phyloP scores from a whole-genome alignment of 2,888 invertebrate genomes.

The Macrophya annulata region DNA sequence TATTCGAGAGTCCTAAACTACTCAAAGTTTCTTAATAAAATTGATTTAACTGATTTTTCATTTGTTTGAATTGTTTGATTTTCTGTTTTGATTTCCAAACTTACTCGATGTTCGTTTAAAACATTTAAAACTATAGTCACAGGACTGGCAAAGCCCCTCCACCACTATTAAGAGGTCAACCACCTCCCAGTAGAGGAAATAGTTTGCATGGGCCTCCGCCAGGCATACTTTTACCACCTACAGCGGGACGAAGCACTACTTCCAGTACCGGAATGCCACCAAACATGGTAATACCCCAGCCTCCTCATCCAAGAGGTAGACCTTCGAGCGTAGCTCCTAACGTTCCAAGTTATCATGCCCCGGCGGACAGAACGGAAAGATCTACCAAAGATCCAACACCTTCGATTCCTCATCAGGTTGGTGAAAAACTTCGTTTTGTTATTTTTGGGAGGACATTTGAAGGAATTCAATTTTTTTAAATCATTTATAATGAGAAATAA shows the following conservation, averaged over 20 bases:
- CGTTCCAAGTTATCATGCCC: constrained; percentile 76
- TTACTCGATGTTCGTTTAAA: neutral
- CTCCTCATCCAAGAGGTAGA: constrained; percentile 79
- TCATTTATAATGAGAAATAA: neutral
- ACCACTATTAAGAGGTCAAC: constrained; percentile 76
- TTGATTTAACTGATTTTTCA: neutral
- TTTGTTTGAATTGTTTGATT: neutral
- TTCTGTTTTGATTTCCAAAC: neutral
- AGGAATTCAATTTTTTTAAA: neutral
- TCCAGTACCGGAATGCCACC: constrained; percentile 79
- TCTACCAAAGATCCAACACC: constrained; percentile 79
- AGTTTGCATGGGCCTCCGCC: constrained; percentile 81
- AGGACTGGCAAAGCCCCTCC: constrained; percentile 77
- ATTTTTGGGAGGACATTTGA: neutral
- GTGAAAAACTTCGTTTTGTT: neutral
- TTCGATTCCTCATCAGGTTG: constrained; percentile 76
- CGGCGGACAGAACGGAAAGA: constrained; percentile 77
- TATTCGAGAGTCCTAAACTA: neutral
- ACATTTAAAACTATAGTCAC: constrained; percentile 66
- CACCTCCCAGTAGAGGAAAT: constrained; percentile 76
- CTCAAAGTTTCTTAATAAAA: neutral
- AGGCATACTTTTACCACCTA: constrained; percentile 81
- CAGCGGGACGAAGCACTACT: constrained; percentile 79
- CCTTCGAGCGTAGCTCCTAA: constrained; percentile 71
- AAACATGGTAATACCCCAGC: constrained; percentile 80